Base-by-base conservation (phyloP, 53 echinoderm and acorn worm genomes). In the Arbacia lixula region DNA sequence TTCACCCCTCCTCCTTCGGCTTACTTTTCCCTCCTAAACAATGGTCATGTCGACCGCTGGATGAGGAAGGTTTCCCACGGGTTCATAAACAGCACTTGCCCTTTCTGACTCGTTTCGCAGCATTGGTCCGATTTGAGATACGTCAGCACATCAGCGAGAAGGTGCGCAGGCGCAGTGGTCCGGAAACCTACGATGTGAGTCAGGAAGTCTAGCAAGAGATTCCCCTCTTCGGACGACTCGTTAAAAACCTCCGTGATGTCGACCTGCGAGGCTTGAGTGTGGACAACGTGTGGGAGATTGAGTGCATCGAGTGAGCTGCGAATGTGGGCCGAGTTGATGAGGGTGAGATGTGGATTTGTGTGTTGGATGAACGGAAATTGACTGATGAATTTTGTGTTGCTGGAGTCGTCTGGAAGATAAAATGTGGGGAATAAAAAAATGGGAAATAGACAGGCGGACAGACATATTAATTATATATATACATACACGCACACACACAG, bases 171-270 rank as follows among this genome's bases (percentile, higher is more conserved):
- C 9, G 65, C 65, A 8, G 65, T 36, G 36, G 38, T 37, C 22
- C 68, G 68, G 27, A 68, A 68, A 22, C 42, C 38, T 12, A 42
- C 40, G 8, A 16, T 25, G 24, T 33, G 32, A 39, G 68, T 41
- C 21, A 68, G 8, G 26, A 68, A 68, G 27, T 68, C 42, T 12
- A 22, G 2, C 12, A 68, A 19, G 65, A 5, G 20, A 65, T 65
- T 65, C 19, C 65, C 65, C 26, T 35, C 65, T 10, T 34, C 2
- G 5, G 65, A 65, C 17, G 65, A 19, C 65, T 65, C 65, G 36
- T 65, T 36, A 36, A 65, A 65, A 4, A 65, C 28, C 1, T 34
- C 34, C n/a, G 19, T 65, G 65, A 65, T 65, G 65, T 65, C 65
- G 36, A 36, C 65, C 26, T 34, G 17, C 3, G 65, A 65, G 1